Evolutionary conservation across 2,888 invertebrate genomes (phyloP).

Genomic region (Drosophila mettleri): DNA sequence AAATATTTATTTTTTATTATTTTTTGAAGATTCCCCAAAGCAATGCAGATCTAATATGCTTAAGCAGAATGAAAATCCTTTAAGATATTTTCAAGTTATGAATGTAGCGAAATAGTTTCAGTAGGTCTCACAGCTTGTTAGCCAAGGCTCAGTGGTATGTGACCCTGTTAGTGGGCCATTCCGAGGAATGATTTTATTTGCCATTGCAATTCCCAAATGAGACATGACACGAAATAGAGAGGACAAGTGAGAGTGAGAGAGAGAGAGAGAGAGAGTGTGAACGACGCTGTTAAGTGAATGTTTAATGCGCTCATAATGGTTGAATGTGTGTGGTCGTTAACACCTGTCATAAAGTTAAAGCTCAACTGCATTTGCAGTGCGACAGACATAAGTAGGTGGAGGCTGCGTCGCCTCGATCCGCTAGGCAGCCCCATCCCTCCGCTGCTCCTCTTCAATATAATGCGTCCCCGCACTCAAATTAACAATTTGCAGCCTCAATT

Average conservation of each 20-base stretch:
- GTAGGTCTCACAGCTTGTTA: conserved; percentile 1
- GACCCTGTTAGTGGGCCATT: conserved; percentile 25
- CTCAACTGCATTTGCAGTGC: conserved; percentile 60
- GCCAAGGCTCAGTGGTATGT: conserved; percentile 1
- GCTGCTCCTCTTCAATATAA: conserved; percentile 18
- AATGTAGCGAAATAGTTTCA: conserved; percentile 7
- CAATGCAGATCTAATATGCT: background rate
- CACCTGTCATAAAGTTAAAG: conserved; percentile 74
- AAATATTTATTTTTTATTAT: background rate
- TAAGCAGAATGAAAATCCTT: conserved; percentile 5
- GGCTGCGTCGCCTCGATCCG: background rate
- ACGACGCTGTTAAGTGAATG: conserved; percentile 54
- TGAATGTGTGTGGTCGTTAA: conserved; percentile 58
- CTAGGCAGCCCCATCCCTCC: no score
- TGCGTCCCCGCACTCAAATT: conserved; percentile 56
- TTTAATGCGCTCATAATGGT: conserved; percentile 60
- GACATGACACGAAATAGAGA: conserved; percentile 7
- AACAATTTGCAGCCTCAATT: conserved; percentile 67
- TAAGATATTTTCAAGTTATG: conserved; percentile 8
- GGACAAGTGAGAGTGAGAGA: background rate
- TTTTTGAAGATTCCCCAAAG: background rate
- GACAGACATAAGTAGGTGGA: conserved; percentile 4
- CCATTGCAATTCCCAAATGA: conserved; percentile 52
- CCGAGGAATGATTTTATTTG: conserved; percentile 28
- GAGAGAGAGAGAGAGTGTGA: background rate